Evolutionary conservation across 2,113 vertebrate species (phyloP).

Genomic region (Psittacus erithacus): DNA sequence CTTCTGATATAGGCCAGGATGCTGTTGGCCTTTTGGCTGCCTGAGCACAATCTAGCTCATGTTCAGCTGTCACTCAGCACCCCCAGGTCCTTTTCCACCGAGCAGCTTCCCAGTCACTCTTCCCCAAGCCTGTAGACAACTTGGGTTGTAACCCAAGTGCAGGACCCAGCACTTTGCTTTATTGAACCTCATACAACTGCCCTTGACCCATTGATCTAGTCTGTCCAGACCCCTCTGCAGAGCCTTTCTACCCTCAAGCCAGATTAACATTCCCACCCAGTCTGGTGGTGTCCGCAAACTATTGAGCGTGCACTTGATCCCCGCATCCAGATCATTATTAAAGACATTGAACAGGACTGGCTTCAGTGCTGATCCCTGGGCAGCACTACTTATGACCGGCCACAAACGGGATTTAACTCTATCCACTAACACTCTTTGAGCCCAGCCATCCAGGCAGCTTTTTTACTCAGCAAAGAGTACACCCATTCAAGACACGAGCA

Average conservation of each 20-base stretch:
- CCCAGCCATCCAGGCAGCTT: background rate
- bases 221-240: background rate
- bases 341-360: background rate
- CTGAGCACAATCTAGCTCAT: fast-evolving
- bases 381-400: fast-evolving
- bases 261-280: background rate
- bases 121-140: fast-evolving
- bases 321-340: background rate
- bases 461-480: background rate
- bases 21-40: fast-evolving
- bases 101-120: background rate
- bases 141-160: background rate
- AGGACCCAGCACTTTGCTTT: fast-evolving
- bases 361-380: background rate
- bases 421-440: background rate
- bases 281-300: background rate
- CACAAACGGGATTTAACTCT: background rate
- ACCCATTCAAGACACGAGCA: background rate
- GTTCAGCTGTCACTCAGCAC: background rate
- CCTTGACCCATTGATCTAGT: background rate
- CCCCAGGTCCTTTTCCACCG: background rate
- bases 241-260: background rate
- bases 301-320: background rate
- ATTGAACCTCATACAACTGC: background rate
- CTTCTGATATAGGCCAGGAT: background rate